A percentile compares a stretch with the other conserved stretches of the same genome.
phyloP scores from a whole-genome alignment of 2,888 invertebrate genomes.

The Troides helena region DNA sequence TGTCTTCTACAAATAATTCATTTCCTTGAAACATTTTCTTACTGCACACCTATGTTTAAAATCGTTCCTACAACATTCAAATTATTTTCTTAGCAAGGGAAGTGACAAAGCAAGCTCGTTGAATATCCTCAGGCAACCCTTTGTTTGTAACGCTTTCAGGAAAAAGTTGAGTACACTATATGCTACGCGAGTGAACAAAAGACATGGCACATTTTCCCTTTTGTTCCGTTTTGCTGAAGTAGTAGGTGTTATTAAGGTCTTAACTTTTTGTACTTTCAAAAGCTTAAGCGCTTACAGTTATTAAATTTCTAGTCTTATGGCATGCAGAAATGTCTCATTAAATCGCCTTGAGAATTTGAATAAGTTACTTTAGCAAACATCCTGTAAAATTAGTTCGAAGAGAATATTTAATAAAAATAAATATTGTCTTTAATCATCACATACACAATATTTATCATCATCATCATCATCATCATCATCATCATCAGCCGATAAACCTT shows the following conservation, averaged over 20 bases:
- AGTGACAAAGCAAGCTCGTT: conserved; percentile 26
- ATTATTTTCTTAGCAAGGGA: conserved; percentile 23
- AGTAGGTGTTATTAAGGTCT: conserved; percentile 23
- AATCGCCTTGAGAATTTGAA: no score
- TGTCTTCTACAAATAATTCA: no score
- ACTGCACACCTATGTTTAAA: conserved; percentile 4
- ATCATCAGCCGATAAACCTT: no score
- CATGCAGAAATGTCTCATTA: no score
- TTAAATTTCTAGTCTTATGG: not conserved
- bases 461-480: no score
- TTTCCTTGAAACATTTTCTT: no score
- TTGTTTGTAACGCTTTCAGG: conserved; percentile 28
- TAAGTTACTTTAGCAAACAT: no score
- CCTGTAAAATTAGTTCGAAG: no score
- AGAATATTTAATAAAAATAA: no score
- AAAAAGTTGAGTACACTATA: conserved; percentile 27
- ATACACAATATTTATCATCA: no score
- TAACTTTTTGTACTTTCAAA: conserved; percentile 22
- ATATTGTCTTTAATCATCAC: no score
- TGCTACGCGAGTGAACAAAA: conserved; percentile 24
- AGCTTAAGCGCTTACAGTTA: conserved; percentile 14
- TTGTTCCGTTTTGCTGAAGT: conserved; percentile 18
- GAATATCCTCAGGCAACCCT: conserved; percentile 27
- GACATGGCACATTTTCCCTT: conserved; percentile 22
- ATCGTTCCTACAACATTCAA: conserved; percentile 21